Percentiles rank a stretch among this genome's conserved stretches.
Evolutionary conservation across 2,113 vertebrate species (phyloP).

Genomic region (Hemiprocne comata): DNA sequence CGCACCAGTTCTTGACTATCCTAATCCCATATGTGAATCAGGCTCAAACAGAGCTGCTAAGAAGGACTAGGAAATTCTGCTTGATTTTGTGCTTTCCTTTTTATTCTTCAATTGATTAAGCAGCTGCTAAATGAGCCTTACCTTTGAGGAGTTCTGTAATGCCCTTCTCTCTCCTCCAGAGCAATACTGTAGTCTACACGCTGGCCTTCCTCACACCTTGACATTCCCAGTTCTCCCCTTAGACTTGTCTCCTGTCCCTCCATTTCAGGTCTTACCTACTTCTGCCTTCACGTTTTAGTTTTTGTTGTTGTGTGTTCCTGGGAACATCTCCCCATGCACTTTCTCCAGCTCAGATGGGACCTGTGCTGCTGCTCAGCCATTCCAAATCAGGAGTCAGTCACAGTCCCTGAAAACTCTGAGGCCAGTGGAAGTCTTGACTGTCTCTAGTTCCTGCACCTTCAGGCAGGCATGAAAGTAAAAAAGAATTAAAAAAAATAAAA

Average conservation of each 20-base stretch:
- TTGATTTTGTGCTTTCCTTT: not conserved
- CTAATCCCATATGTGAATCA: not conserved
- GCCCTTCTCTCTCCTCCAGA: not conserved
- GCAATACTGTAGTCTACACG: not conserved
- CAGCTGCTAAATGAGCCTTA: not conserved
- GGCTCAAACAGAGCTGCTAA: not conserved
- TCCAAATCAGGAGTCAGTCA: not conserved
- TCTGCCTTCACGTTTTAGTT: not conserved
- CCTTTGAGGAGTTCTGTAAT: not conserved
- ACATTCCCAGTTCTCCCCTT: not conserved
- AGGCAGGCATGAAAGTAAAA: too few relatives aligned
- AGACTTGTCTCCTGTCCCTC: not conserved
- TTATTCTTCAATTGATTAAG: not conserved
- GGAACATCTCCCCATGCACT: rapidly evolving
- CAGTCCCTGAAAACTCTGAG: not conserved
- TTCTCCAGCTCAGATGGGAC: not conserved
- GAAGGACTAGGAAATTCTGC: not conserved
- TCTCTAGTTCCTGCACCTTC: not conserved
- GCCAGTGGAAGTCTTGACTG: not conserved
- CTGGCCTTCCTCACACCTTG: not conserved
- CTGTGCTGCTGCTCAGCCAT: rapidly evolving
- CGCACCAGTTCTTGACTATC: not conserved
- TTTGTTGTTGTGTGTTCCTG: not conserved
- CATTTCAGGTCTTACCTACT: rapidly evolving
- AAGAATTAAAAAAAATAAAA: too few relatives aligned